These are phyloP conservation scores for Gambelia wislizenii DNA, from an alignment of 2,797 vertebrate genomes.

Conservation along the genomic window DNA sequence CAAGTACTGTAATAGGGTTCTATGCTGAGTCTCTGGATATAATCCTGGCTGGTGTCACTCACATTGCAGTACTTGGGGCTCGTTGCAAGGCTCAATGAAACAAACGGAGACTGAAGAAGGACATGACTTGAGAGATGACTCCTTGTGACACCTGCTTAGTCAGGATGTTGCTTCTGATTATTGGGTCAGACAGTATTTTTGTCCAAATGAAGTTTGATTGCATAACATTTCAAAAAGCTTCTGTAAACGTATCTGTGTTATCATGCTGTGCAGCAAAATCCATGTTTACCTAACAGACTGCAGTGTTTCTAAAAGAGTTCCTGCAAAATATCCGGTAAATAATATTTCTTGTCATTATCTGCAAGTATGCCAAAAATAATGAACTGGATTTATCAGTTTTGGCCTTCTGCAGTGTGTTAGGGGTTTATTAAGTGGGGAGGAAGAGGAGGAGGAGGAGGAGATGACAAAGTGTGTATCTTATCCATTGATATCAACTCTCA, in stretches of 20 bases:
- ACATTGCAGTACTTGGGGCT: background rate
- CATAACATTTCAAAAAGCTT: constrained; percentile 51
- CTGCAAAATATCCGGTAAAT: constrained; percentile 52
- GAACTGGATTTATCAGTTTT: constrained; percentile 63
- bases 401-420: constrained; percentile 53
- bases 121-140: background rate
- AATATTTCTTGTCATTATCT: constrained; percentile 55
- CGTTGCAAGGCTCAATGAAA: background rate
- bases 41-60: background rate
- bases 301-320: constrained; percentile 14
- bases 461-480: constrained; percentile 55
- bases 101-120: background rate
- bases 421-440: constrained; percentile 42
- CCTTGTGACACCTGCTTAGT: background rate
- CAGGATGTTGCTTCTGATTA: background rate
- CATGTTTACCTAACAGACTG: constrained; percentile 47
- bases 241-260: constrained; percentile 44
- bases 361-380: constrained; percentile 67
- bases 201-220: constrained; percentile 1
- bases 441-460: no score
- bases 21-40: background rate
- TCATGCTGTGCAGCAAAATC: constrained; percentile 38
- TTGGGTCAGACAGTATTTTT: background rate
- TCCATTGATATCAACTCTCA: constrained; percentile 62
- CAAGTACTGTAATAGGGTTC: background rate